Base-by-base conservation (phyloP, 2,888 invertebrate species). In the Leptinotarsa juncta region DNA sequence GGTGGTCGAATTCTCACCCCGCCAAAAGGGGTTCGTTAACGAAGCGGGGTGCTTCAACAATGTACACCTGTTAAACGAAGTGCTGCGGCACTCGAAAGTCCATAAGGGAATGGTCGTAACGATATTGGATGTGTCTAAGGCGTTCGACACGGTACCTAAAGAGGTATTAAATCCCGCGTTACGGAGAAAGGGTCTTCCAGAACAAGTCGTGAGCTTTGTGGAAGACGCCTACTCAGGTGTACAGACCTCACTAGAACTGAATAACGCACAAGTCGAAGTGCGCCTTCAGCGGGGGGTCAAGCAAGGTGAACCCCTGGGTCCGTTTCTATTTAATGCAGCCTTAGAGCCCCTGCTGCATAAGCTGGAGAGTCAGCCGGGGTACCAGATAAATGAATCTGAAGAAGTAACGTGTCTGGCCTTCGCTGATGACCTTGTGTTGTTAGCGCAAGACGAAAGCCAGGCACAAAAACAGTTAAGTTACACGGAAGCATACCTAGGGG, bases 91-190 rank as follows among this genome's bases (percentile, higher is more conserved):
- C 79, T 75, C 81, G 71, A 83, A 81, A 70, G 68, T 72, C 60
- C 42, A 73, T 18, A 53, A 75, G 75, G 83, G 84, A 53, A 82
- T 88, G 76, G 88, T 87, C 75, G 80, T 86, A 68, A 86, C 84
- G 70, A 84, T 86, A 51, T 79, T 89, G 42, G 89, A 89, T 79
- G 85, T 89, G 48, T 83, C 86, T 16, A 89, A 32, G 7, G 32
- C 32, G 32, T 32, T 32, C 32, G 32, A 32, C 32, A 32, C 32
- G 32, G 7, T 32, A 32, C 7, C 32, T 7, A 3, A 32, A 2
- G 14, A 88, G 79, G 89, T 88, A 4, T 89, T 87, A 78, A 88
- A 88, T 50, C 79, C 78, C 3, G 82, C 86, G 65, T 82, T 89
- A 70, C 75, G 81, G 32, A 75, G 74, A 5, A 80, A 83, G 53